A percentile compares a stretch with the other conserved stretches of the same genome.
Evolutionary conservation across 2,888 invertebrate species (phyloP).

Genomic region (Drosophila eohydei): DNA sequence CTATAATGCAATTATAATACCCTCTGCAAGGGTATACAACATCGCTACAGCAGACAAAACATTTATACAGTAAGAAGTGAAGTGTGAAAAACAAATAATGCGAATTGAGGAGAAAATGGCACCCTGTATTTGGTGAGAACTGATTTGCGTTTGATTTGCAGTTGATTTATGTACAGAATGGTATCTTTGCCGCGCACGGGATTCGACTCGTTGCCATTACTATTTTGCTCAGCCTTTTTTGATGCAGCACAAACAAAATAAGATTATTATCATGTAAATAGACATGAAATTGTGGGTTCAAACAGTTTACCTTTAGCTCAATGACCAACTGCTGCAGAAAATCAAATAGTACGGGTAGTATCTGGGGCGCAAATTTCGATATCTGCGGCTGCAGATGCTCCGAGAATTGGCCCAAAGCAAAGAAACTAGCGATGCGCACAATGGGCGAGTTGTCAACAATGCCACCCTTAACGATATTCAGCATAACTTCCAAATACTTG

Average conservation of each 20-base stretch:
- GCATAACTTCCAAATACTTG: constrained; percentile 89
- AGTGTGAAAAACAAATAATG: constrained; percentile 19
- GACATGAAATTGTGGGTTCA: background rate
- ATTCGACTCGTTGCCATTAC: constrained; percentile 37
- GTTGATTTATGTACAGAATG: constrained; percentile 80
- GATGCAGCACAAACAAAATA: constrained; percentile 58
- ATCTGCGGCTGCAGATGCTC: constrained; percentile 93
- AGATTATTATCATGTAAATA: constrained; percentile 32
- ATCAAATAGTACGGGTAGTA: constrained; percentile 90
- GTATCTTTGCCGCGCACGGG: constrained; percentile 72
- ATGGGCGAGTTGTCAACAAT: constrained; percentile 88
- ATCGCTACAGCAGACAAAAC: constrained; percentile 13
- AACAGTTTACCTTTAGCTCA: constrained; percentile 85
- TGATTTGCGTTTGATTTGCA: constrained; percentile 83
- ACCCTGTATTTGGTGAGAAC: constrained; percentile 82
- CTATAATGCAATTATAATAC: background rate
- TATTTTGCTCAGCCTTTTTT: constrained; percentile 54
- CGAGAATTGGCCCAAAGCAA: constrained; percentile 92
- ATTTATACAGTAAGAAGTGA: constrained; percentile 26
- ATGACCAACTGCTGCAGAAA: constrained; percentile 88
- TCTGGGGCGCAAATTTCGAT: constrained; percentile 89
- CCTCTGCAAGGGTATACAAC: constrained; percentile 7
- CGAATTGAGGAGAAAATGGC: constrained; percentile 33
- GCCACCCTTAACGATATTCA: constrained; percentile 90
- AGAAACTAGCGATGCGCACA: constrained; percentile 91